Base-by-base conservation (phyloP, 2,888 invertebrate species). In the Andrena chrysosceles region DNA sequence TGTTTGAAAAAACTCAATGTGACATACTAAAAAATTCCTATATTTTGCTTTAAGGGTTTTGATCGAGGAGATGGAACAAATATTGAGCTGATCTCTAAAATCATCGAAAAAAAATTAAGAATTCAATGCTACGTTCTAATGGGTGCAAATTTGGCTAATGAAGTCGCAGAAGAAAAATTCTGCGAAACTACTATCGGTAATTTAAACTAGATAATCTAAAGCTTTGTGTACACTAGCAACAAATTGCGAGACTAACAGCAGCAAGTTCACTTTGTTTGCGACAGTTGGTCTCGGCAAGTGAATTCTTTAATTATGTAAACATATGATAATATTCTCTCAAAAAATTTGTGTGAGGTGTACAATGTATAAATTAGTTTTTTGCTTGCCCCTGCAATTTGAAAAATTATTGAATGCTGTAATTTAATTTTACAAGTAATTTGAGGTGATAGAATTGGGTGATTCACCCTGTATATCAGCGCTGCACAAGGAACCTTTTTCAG, bases 101-200 rank as follows among this genome's bases (percentile, higher is more conserved):
- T 96, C 31, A 95, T 96, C 71, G 94, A 95, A 62, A 94, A 95
- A n/a, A 91, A 94, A 56, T 93, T 97, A 48, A 94, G 94, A 74
- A 95, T 96, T 83, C 95, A 95, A 4, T 95, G 96, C 87, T 95
- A 95, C 85, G 96, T 96, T 4, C 93, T 97, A 60, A 96, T 97
- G 96, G 96, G 96, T 4, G 96, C 96, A 8, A 96, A 96, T 92
- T 94, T 97, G 49, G 96, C 96, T 1, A 95, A 95, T 77, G 96
- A 97, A 93, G 96, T 96, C 7, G 96, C 96, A 0, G 95, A 94
- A 77, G 96, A 95, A 87, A 95, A 96, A 89, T 97, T 96, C 91
- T 96, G 96, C 92, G 96, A 96, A 92, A 96, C 96, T 0, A 97
- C 96, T 0, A 96, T 96, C 77, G 94, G 94, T 94, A 91, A 89